A percentile compares a stretch with the other conserved stretches of the same genome.
Conservation (phyloP, 2,113 vertebrate species). For the Oceanites oceanicus region DNA sequence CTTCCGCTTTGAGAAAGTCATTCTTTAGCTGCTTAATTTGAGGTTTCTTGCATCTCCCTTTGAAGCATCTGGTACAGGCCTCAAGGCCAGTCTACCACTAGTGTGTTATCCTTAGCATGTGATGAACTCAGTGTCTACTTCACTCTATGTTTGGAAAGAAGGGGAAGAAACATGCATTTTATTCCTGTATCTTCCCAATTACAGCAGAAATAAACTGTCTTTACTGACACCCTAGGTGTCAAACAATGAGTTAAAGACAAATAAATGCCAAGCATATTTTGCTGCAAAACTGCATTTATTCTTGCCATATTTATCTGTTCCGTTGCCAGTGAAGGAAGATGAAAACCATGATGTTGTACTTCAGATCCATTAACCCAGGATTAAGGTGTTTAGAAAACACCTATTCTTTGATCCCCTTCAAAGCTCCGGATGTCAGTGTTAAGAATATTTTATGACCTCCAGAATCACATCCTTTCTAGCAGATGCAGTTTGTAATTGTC, state of each 20-base stretch:
- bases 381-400: not conserved
- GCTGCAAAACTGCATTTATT: not conserved
- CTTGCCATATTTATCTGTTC: not conserved
- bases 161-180: not conserved
- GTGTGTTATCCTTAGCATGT: not conserved
- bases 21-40: not conserved
- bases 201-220: not conserved
- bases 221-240: not conserved
- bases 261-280: not conserved
- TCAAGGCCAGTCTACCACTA: not conserved
- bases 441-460: not conserved
- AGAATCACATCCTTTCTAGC: not conserved
- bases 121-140: not conserved
- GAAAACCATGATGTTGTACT: not conserved
- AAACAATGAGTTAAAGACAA: not conserved
- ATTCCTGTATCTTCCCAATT: not conserved
- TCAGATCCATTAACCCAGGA: not conserved
- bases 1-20: not conserved
- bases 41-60: not conserved
- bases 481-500: not conserved
- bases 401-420: not conserved
- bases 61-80: not conserved
- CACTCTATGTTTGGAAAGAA: not conserved
- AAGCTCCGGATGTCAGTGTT: not conserved
- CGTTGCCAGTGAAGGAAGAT: not conserved